Evolutionary conservation across 2,797 vertebrate genomes (phyloP).

Genomic region (Dermochelys coriacea): DNA sequence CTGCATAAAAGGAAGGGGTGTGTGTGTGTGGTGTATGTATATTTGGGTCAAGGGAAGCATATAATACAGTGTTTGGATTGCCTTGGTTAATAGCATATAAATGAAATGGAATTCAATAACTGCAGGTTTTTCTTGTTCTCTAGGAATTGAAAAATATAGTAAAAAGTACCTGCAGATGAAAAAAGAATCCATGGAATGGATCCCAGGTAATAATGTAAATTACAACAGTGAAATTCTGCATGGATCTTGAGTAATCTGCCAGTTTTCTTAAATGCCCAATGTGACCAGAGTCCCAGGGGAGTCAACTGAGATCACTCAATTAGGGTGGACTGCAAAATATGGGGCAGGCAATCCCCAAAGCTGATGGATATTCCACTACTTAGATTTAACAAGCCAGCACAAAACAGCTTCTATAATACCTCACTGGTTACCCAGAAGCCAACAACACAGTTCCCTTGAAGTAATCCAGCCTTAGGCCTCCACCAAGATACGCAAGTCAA

Average conservation of each 20-base stretch:
- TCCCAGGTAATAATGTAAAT: slow-evolving; percentile 68
- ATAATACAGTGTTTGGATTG: not conserved
- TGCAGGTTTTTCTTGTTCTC: slow-evolving; percentile 8
- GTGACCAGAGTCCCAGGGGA: too few species aligned
- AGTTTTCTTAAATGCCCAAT: not conserved
- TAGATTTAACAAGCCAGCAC: too few species aligned
- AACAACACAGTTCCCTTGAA: too few species aligned
- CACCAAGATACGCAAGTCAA: too few species aligned
- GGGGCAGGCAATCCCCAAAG: too few species aligned
- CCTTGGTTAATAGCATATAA: not conserved
- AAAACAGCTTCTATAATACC: too few species aligned
- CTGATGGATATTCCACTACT: too few species aligned
- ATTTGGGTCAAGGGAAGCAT: not conserved
- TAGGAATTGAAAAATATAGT: slow-evolving; percentile 78
- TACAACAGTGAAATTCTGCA: not conserved
- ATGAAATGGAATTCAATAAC: not conserved
- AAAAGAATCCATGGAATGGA: slow-evolving; percentile 64
- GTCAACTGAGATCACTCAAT: too few species aligned
- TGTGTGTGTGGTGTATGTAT: not conserved
- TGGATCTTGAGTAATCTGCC: not conserved
- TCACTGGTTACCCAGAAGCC: too few species aligned
- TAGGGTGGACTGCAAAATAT: too few species aligned
- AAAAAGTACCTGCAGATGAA: slow-evolving; percentile 73
- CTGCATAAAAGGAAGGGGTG: not conserved
- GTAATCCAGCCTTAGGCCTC: too few species aligned